Evolutionary conservation across 2,797 vertebrate species (phyloP), one percentile per base, ranked within the genome.

Genomic region (Myripristis murdjan): DNA sequence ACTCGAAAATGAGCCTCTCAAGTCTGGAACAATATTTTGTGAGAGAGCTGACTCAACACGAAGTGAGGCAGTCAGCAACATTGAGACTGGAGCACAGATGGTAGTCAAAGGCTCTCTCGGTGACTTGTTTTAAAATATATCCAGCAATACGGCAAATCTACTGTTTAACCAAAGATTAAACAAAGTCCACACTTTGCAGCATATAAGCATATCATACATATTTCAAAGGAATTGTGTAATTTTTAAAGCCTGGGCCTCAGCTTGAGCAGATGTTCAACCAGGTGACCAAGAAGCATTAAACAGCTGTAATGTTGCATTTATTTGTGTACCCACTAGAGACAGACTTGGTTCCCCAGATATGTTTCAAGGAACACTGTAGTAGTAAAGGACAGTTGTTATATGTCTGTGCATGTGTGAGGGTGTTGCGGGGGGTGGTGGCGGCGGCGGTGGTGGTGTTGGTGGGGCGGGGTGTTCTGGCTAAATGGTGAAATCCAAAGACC

Each of bases 11-110:
- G 82, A 84, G 89, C 82, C 80, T 84, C 88, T 88, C 78, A 58
- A 91, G 84, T 91, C 90, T 88, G 88, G 79, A 91, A 91, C 91
- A 93, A 91, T 91, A 92, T 91, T 91, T 90, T 81, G 87, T 71
- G 84, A 82, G 89, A 80, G 85, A 76, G 88, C 87, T 90, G 89
- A 92, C 88, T 91, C 77, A 49, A 87, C 90, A 89, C 18, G 56
- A 82, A 73, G 77, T 23, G 70, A 73, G 79, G 82, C 66, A 79
- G 87, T 70, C 84, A 79, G 84, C 69, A 85, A 64, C 48, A 80
- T 62, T 57, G 72, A 75, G 74, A 82, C 69, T 73, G 35, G 26
- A 64, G 82, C 76, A 68, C 79, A 88, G 73, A 78, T 83, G 82
- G 78, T 41, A 63, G 62, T 39, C 59, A 57, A 73, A 22, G 68